Conservation (phyloP, 2,113 vertebrate genomes). For the Nerophis ophidion region DNA sequence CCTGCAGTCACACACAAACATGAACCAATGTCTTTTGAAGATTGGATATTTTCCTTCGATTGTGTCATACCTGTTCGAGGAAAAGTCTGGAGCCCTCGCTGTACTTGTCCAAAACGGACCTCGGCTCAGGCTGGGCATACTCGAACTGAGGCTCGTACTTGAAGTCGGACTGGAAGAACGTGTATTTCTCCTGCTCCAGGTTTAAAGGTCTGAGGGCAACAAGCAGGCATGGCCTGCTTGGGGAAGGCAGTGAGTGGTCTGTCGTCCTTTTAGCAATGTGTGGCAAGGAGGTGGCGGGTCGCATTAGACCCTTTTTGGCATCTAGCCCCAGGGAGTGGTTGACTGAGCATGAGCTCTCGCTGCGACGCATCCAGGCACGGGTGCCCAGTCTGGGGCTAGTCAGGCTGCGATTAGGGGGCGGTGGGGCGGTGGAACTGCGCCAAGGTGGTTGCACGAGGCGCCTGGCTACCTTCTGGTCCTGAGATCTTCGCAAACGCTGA, state of each 20-base stretch:
- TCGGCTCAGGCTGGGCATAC: slow-evolving; percentile 79
- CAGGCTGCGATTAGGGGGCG: slow-evolving; percentile 61
- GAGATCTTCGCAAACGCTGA: slow-evolving; percentile 37
- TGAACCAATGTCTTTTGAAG: not conserved
- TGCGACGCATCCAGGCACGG: slow-evolving; percentile 73
- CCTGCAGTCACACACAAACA: slow-evolving; percentile 63
- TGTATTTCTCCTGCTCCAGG: slow-evolving; percentile 79
- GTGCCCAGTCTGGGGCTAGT: slow-evolving; percentile 62
- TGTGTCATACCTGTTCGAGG: slow-evolving; percentile 78
- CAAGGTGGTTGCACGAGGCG: slow-evolving; percentile 64
- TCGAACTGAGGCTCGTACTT: slow-evolving; percentile 92
- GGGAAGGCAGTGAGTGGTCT: slow-evolving; percentile 10
- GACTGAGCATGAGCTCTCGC: slow-evolving; percentile 74
- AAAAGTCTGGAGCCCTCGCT: slow-evolving; percentile 83
- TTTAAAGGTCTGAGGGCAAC: slow-evolving; percentile 86
- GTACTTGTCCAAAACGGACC: slow-evolving; percentile 85
- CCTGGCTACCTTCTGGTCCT: slow-evolving; percentile 33
- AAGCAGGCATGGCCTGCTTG: slow-evolving; percentile 77
- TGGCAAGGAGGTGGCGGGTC: slow-evolving; percentile 82
- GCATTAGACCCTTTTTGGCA: slow-evolving; percentile 55
- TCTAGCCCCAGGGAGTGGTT: slow-evolving; percentile 47
- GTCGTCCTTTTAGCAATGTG: slow-evolving; percentile 73
- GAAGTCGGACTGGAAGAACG: slow-evolving; percentile 83
- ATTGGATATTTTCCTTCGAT: not conserved
- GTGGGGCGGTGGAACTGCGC: slow-evolving; percentile 57